Base-by-base conservation (phyloP, 2,888 invertebrate species). In the Linnaemya vulpina region DNA sequence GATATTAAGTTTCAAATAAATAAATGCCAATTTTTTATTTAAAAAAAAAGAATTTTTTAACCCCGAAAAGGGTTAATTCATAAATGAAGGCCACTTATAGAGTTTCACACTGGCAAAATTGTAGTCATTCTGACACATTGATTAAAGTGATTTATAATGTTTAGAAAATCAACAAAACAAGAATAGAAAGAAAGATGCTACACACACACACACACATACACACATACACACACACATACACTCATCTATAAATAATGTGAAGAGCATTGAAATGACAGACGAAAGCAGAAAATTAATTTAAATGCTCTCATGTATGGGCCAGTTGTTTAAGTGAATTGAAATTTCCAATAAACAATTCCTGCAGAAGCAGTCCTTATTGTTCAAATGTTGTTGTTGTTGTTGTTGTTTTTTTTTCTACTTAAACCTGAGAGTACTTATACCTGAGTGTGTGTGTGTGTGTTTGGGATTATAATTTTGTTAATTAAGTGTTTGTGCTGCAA, bases 61-160 rank as follows among this genome's bases (percentile, higher is more conserved):
- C 65, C 35, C 17, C 46, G 10, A 22, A 77, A 25, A n/a, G 77
- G 1, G 67, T 77, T 77, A 77, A 68, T 13, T 38, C 25, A 13
- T 20, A 51, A 38, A 58, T 58, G 30, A 46, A 8, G 5, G 3
- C 22, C 17, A 58, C 1, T 67, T 67, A 38, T 55, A 55, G n/a
- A 76, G 67, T 67, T 58, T 67, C 46, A 25, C 25, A 46, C n/a
- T 49, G 4, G 53, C 46, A 74, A 74, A 74, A 40, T 63, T 63
- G 51, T 40, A 43, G n/a, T 30, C 25, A 43, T 55, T 51, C 43
- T 35, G 35, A 43, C 35, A 71, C 53, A 79, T 63, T 79, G 78
- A 62, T 51, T 51, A 70, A 76, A 63, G 70, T 78, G 70, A 79
- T 79, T 79, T 79, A 79, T 79, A 43, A 71, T 43, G 38, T 71